Evolutionary conservation across 2,888 invertebrate species (phyloP).

Genomic region (Thereva unica): DNA sequence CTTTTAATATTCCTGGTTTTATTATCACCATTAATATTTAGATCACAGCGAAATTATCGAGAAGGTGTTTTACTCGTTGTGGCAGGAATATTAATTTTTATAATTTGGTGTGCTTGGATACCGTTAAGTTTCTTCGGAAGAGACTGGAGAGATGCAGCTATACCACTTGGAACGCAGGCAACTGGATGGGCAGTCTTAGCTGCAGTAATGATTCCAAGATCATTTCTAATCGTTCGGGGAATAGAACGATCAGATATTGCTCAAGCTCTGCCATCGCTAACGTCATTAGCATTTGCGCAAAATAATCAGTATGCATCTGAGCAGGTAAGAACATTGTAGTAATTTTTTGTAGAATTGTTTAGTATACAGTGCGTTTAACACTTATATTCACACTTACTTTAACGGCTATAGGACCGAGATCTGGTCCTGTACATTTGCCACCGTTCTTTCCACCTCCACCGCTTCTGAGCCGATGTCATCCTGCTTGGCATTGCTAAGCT

Average conservation of each 20-base stretch:
- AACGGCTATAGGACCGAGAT: too few species aligned
- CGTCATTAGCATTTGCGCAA: conserved; percentile 58
- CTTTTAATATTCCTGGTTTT: conserved; percentile 63
- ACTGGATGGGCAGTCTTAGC: conserved; percentile 67
- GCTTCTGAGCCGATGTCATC: too few species aligned
- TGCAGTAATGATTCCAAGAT: conserved; percentile 69
- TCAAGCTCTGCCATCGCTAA: conserved; percentile 61
- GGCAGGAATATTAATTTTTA: conserved; percentile 61
- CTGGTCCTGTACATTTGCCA: too few species aligned
- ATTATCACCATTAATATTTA: conserved; percentile 65
- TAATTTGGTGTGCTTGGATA: conserved; percentile 67
- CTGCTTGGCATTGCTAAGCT: too few species aligned
- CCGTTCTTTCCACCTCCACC: too few species aligned
- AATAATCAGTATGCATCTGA: conserved; percentile 58
- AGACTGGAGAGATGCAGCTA: conserved; percentile 63
- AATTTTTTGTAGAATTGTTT: background rate
- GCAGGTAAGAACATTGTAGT: conserved; percentile 49
- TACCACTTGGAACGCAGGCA: conserved; percentile 65
- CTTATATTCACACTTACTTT: background rate
- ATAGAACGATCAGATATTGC: conserved; percentile 65
- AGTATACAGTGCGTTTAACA: background rate
- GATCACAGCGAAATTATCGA: conserved; percentile 69
- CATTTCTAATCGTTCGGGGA: conserved; percentile 69
- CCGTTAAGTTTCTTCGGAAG: conserved; percentile 61
- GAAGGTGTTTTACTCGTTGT: conserved; percentile 66